A percentile compares a stretch with the other conserved stretches of the same genome.
Conservation (phyloP, 2,888 invertebrate genomes). For the Mesorhabditis belari region DNA sequence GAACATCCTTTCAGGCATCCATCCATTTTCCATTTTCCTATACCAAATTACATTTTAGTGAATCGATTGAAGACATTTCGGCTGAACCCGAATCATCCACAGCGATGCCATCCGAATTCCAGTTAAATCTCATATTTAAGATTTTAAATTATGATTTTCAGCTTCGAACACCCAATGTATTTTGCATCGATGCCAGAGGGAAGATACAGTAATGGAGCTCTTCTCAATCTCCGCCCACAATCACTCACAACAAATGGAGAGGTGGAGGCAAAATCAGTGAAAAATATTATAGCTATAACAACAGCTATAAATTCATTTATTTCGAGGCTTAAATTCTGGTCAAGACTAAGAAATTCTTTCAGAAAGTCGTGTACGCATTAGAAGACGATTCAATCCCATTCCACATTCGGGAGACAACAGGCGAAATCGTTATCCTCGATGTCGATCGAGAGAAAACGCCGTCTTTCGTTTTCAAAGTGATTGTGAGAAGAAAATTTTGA, state of each 20-base stretch:
- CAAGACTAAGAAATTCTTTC: not conserved
- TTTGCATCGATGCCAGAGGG: slow-evolving; percentile 35
- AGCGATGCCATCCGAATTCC: too few species aligned
- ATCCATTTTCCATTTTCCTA: too few species aligned
- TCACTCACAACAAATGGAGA: slow-evolving; percentile 10
- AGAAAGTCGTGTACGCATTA: slow-evolving; percentile 11
- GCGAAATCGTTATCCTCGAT: slow-evolving; percentile 38
- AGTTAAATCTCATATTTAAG: too few species aligned
- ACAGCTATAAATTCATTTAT: not conserved
- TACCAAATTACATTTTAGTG: not conserved
- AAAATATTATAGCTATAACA: not conserved
- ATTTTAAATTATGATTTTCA: not conserved
- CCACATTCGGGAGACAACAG: slow-evolving; percentile 9
- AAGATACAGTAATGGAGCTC: slow-evolving; percentile 32
- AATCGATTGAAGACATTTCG: not conserved
- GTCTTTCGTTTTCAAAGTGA: slow-evolving; percentile 27
- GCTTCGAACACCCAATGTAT: slow-evolving; percentile 15
- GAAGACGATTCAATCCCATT: slow-evolving; percentile 16
- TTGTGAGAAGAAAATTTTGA: slow-evolving; percentile 8
- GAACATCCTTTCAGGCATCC: too few species aligned
- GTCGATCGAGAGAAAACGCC: slow-evolving; percentile 37
- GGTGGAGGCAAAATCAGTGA: slow-evolving; percentile 1
- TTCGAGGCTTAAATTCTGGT: not conserved
- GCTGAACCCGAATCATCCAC: not conserved
- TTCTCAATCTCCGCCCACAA: slow-evolving; percentile 31